Conservation (phyloP, 35 echinoderm and acorn worm genomes). For the Amphiura filiformis region DNA sequence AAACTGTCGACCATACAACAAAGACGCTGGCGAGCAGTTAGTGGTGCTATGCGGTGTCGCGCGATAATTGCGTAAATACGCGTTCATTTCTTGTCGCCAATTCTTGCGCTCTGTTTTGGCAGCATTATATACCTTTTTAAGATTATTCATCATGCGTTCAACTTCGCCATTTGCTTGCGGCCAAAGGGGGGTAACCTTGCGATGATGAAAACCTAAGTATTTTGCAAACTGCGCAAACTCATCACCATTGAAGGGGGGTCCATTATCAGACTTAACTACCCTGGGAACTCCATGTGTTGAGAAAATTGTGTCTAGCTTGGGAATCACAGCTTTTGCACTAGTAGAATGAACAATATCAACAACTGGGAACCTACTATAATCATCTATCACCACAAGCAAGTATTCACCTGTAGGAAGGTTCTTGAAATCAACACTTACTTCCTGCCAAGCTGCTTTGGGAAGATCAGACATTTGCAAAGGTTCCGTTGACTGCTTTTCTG, state of each 20-base stretch:
- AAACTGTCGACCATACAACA: conserved; percentile 31
- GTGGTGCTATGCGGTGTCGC: conserved; percentile 62
- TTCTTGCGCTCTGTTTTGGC: conserved; percentile 27
- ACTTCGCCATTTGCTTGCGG: conserved; percentile 55
- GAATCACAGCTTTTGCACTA: conserved; percentile 40
- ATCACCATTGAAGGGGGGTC: conserved; percentile 58
- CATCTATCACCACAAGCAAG: conserved; percentile 42
- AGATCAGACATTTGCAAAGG: conserved; percentile 34
- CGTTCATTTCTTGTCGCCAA: conserved; percentile 35
- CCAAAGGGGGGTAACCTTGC: conserved; percentile 47
- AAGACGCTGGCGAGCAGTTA: conserved; percentile 30
- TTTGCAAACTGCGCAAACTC: conserved; percentile 58
- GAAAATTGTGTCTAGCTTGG: conserved; percentile 54
- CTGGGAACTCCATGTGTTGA: conserved; percentile 61
- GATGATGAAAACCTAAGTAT: conserved; percentile 38
- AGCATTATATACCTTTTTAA: conserved; percentile 42
- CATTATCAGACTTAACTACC: conserved; percentile 58
- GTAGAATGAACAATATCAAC: conserved; percentile 48
- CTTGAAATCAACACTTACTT: conserved; percentile 37
- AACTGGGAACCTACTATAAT: conserved; percentile 61
- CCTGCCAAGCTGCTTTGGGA: conserved; percentile 16
- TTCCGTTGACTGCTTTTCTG: neutral
- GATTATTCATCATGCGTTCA: conserved; percentile 50
- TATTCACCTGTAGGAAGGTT: conserved; percentile 27
- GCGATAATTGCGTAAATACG: conserved; percentile 63